Percentiles rank a stretch among this genome's conserved stretches.
Conservation (phyloP, 2,797 vertebrate species). For the Sebastes nivosus region DNA sequence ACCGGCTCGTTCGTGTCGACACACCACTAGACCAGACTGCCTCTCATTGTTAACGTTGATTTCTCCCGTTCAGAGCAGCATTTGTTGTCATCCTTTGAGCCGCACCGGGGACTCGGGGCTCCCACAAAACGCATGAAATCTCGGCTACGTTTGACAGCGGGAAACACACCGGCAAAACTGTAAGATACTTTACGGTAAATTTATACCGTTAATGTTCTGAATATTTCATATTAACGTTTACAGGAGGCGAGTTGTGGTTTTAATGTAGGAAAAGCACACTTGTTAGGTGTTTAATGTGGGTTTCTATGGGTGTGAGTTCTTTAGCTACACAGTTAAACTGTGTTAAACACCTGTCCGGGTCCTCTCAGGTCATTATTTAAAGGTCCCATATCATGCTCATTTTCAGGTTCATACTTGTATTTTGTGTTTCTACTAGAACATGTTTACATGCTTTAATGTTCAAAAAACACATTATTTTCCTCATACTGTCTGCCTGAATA, state of each 20-base stretch:
- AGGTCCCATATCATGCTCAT: too few relatives aligned
- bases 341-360: conserved; percentile 55
- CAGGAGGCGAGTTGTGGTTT: neutral
- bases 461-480: too few relatives aligned
- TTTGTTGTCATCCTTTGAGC: conserved; percentile 64
- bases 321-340: neutral
- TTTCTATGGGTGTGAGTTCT: neutral
- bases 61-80: conserved; percentile 47
- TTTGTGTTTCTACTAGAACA: too few relatives aligned
- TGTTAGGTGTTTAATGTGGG: neutral
- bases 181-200: conserved; percentile 38
- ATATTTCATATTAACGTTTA: conserved; percentile 10
- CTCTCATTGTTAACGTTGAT: conserved; percentile 70
- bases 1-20: too few relatives aligned
- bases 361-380: conserved; percentile 3
- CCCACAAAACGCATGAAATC: conserved; percentile 29
- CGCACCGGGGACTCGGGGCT: conserved; percentile 26
- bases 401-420: too few relatives aligned
- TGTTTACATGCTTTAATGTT: too few relatives aligned
- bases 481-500: too few relatives aligned
- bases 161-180: conserved; percentile 14
- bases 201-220: conserved; percentile 24
- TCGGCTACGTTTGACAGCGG: conserved; percentile 1
- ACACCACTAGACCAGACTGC: conserved; percentile 32
- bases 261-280: neutral